Evolutionary conservation across 92 coral and sea anemone species (phyloP), one percentile per base, ranked within the genome.

Genomic region (Parazoanthus atlanticus): DNA sequence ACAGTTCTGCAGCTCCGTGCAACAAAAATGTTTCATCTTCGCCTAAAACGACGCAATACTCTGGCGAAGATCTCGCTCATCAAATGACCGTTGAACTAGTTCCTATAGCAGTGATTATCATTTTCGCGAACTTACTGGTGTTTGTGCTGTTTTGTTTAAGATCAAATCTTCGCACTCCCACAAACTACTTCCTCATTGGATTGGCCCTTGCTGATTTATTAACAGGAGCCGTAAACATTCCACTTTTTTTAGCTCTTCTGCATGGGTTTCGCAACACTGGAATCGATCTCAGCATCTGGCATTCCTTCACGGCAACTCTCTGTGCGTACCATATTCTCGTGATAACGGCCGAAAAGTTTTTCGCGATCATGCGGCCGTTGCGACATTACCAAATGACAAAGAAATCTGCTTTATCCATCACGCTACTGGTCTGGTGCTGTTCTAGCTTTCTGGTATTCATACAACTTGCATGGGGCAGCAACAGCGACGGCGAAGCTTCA

Each of bases 261-360:
- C 43, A 84, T 26, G 65, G 56, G 3, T 49, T 38, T 21, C 58
- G 13, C 1, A 46, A 84, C 8, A 54, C 17, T 2, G 75, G 74
- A 66, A 23, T 13, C 7, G 26, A 46, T 3, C 76, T 84, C 16
- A 84, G 87, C 78, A 29, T 84, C 58, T 72, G 54, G 38, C 87
- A 84, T 31, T 84, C 66, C 5, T 84, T 70, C 40, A 84, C 87
- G 3, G 87, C 87, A 36, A 84, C 38, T 10, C 87, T 84, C 6
- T 84, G 87, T 8, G 87, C 87, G 9, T 84, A 84, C 26, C 78
- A 84, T 76, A 84, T 84, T 25, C 49, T 84, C 25, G 87, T 84
- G 1, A 84, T 84, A 40, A 84, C 87, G 25, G 87, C 78, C 12
- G 87, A 84, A 8, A 84, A 84, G 67, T 84, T 69, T 78, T 84